Evolutionary conservation across 2,113 vertebrate species (phyloP).

Genomic region (Procavia capensis): DNA sequence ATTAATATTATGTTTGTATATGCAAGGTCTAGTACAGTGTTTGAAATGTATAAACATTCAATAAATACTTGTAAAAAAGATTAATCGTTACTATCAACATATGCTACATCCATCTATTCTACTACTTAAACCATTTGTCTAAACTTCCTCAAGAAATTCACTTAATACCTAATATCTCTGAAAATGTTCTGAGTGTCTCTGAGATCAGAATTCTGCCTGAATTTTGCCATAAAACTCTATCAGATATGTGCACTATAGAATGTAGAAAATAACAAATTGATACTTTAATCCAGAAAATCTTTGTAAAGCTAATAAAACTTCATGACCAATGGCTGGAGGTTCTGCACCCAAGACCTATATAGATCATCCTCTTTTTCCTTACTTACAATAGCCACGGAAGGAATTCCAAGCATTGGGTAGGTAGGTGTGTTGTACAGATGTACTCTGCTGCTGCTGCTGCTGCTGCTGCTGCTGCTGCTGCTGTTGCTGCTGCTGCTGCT

Average conservation of each 20-base stretch:
- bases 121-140: background rate
- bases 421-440: constrained; percentile 95
- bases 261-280: background rate
- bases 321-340: background rate
- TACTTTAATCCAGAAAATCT: background rate
- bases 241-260: background rate
- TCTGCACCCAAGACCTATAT: too few species aligned
- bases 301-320: background rate
- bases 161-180: background rate
- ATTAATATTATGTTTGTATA: background rate
- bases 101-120: background rate
- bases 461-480: too few species aligned
- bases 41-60: background rate
- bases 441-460: constrained; percentile 85
- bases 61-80: background rate
- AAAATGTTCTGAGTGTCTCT: background rate
- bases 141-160: background rate
- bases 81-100: background rate
- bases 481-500: constrained; percentile 84
- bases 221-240: background rate
- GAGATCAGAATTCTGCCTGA: background rate
- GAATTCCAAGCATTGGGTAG: constrained; percentile 96
- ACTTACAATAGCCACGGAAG: constrained; percentile 95
- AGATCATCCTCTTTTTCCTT: background rate
- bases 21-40: background rate